A percentile compares a stretch with the other conserved stretches of the same genome.
phyloP scores from a whole-genome alignment of 2,888 invertebrate species.

The Eugnorisma glareosa region DNA sequence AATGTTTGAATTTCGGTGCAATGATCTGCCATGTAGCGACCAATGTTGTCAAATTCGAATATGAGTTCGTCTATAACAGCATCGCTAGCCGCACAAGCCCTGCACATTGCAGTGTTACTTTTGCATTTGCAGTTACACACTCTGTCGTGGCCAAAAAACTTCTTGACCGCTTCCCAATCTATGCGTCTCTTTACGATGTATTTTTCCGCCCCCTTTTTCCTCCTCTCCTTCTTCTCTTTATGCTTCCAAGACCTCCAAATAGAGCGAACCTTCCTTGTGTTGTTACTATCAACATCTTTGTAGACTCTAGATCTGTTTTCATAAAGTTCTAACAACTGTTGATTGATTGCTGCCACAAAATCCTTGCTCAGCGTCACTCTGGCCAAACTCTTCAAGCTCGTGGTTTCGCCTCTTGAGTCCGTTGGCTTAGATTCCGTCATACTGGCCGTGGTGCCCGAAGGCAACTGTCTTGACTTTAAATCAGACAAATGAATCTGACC shows the following conservation, averaged over 20 bases:
- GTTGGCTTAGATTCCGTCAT: slow-evolving; percentile 30
- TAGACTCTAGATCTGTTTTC: slow-evolving; percentile 61
- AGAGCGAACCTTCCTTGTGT: slow-evolving; percentile 22
- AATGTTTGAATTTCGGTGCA: slow-evolving; percentile 85
- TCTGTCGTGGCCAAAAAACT: slow-evolving; percentile 78
- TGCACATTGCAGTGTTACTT: slow-evolving; percentile 80
- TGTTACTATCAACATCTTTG: slow-evolving; percentile 36
- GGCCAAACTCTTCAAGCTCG: slow-evolving; percentile 58
- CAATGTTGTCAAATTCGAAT: slow-evolving; percentile 82
- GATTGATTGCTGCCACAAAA: slow-evolving; percentile 76
- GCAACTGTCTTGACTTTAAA: slow-evolving; percentile 48
- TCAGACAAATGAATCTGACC: slow-evolving; percentile 52
- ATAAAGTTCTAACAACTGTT: slow-evolving; percentile 74
- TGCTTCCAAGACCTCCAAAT: slow-evolving; percentile 29
- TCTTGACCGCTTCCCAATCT: slow-evolving; percentile 76
- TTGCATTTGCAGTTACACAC: slow-evolving; percentile 81
- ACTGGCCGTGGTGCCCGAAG: slow-evolving; percentile 27
- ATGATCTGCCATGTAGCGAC: slow-evolving; percentile 81
- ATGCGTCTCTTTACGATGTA: slow-evolving; percentile 62
- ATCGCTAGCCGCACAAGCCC: slow-evolving; percentile 82
- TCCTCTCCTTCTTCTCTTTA: neutral
- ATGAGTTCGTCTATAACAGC: slow-evolving; percentile 82
- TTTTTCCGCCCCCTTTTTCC: neutral
- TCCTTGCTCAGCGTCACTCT: slow-evolving; percentile 77
- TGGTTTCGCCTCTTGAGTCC: slow-evolving; percentile 60